Base-by-base conservation (phyloP, 2,113 vertebrate genomes). In the Uria lomvia region DNA sequence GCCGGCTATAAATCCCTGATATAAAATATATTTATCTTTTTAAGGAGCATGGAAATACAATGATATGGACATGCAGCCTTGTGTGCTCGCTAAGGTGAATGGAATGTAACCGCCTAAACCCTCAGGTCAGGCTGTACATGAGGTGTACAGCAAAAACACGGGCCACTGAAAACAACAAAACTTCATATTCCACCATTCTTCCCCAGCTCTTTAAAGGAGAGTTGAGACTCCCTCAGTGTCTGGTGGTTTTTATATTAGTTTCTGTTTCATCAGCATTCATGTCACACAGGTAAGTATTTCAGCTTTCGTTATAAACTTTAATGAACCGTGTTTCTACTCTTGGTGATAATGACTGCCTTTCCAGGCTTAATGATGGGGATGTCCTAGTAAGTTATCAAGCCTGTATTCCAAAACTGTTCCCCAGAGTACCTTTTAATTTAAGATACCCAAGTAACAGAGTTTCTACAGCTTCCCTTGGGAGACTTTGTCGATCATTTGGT, bases 321-420 rank as follows among this genome's bases (percentile, higher is more conserved):
- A 95, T 87, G 96, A 97, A 65, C 77, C 52, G 0, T 96, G 47
- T 71, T 91, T 24, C 77, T 89, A 3, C 15, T 85, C 77, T 45
- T 68, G n/a, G 32, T 92, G 77, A 50, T 94, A 95, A 96, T 87
- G 83, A 75, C 66, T 90, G 36, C 15, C 29, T 94, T 87, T 82
- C 29, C 73, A 94, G 53, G 50, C 36, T 79, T 94, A 89, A 92
- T 87, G 73, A 68, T n/a, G 38, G 62, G 9, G 72, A 93, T 89
- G 83, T 65, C 70, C 36, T 60, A 79, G 13, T n/a, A 86, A 88
- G 52, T 90, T 90, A 95, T 88, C 88, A 90, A 86, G 32, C 42
- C 65, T 68, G 62, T 92, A 53, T 94, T 91, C 45, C 20, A 34
- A 71, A 68, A 90, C 34, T 90, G n/a, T 36, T 95, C 96, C 82